Evolutionary conservation across 2,797 vertebrate genomes (phyloP).

Genomic region (Epinephelus malabaricus): DNA sequence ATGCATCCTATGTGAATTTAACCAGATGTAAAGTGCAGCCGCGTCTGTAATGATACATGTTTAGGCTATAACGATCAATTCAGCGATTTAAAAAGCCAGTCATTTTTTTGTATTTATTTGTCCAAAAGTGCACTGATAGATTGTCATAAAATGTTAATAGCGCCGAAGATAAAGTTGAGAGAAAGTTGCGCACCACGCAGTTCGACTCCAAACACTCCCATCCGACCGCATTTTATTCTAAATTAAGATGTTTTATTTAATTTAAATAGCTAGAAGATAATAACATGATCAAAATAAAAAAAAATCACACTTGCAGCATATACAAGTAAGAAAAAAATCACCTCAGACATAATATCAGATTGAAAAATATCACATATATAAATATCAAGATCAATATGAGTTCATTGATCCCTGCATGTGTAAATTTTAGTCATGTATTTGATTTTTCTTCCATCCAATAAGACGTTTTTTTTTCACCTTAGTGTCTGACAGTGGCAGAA

Average conservation of each 20-base stretch:
- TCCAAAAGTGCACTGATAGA: not conserved
- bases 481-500: not conserved
- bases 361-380: not conserved
- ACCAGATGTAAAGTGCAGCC: not conserved
- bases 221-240: too few relatives aligned
- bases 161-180: not conserved
- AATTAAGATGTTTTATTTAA: not conserved
- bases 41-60: not conserved
- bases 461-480: not conserved
- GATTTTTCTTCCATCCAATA: not conserved
- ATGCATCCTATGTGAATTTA: not conserved
- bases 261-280: not conserved
- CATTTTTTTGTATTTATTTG: not conserved
- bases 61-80: not conserved
- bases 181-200: slow-evolving; percentile 5
- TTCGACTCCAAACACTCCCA: not conserved
- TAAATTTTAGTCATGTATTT: slow-evolving; percentile 2
- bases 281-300: not conserved
- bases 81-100: not conserved
- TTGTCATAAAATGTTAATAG: not conserved
- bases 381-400: not conserved
- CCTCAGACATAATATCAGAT: not conserved
- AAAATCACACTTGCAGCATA: not conserved
- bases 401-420: not conserved
- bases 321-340: not conserved